phyloP scores from a whole-genome alignment of 1,140 invertebrate genomes.

The Drosophila watanabei region DNA sequence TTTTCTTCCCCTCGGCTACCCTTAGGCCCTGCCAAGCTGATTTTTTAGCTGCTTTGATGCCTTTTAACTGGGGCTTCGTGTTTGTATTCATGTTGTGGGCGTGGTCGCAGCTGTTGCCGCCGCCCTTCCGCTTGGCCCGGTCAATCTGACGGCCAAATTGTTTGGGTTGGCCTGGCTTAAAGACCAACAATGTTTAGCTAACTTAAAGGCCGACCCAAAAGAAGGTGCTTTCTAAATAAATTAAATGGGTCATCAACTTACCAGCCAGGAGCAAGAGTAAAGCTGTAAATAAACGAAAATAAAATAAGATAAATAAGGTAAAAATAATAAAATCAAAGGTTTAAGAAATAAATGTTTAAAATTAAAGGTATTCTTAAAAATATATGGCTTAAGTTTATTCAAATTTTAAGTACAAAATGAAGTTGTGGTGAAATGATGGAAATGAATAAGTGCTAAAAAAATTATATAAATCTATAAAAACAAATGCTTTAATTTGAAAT shows the following conservation, averaged over 20 bases:
- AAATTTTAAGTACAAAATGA: not conserved
- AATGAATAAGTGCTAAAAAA: not conserved
- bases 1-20: slow-evolving; percentile 56
- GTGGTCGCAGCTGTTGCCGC: slow-evolving; percentile 56
- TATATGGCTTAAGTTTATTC: slow-evolving; percentile 1
- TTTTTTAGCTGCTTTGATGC: slow-evolving; percentile 58
- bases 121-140: slow-evolving; percentile 43
- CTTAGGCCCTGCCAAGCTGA: slow-evolving; percentile 60
- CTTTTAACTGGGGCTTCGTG: slow-evolving; percentile 22
- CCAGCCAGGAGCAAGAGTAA: slow-evolving; percentile 67
- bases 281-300: slow-evolving; percentile 53
- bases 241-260: slow-evolving; percentile 48
- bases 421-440: not conserved
- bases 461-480: not conserved
- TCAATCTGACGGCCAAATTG: slow-evolving; percentile 76
- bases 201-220: slow-evolving; percentile 33
- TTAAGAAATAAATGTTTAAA: not conserved
- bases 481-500: not conserved
- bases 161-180: slow-evolving; percentile 64
- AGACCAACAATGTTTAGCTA: slow-evolving; percentile 71
- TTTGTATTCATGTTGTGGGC: slow-evolving; percentile 54
- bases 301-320: slow-evolving; percentile 10
- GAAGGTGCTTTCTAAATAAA: slow-evolving; percentile 26
- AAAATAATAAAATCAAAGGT: slow-evolving; percentile 14
- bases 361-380: not conserved